Evolutionary conservation across 1,140 invertebrate genomes (phyloP).

Genomic region (Magallana angulata): DNA sequence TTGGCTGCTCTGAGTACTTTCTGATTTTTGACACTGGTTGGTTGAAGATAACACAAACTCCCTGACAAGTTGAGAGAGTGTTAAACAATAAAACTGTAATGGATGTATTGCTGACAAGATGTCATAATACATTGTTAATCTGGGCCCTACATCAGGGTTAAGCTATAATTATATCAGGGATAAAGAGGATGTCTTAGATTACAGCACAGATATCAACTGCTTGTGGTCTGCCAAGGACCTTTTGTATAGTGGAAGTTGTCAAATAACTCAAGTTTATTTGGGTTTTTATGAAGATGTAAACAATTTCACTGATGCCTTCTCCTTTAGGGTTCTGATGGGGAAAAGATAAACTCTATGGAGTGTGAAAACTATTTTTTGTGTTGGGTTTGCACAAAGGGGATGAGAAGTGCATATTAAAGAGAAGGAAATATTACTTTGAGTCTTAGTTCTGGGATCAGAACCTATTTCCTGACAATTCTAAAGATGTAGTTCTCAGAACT

Average conservation of each 20-base stretch:
- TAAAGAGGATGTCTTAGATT: background rate
- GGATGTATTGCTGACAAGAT: background rate
- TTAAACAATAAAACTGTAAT: background rate
- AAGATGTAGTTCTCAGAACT: too few relatives aligned
- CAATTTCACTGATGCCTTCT: too few relatives aligned
- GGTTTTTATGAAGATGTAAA: too few relatives aligned
- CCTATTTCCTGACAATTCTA: too few relatives aligned
- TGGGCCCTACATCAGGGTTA: background rate
- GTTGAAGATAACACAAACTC: background rate
- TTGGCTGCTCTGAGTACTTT: background rate
- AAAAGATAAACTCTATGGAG: too few relatives aligned
- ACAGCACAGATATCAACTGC: background rate
- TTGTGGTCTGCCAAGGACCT: background rate
- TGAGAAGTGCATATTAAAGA: too few relatives aligned
- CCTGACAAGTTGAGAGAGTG: background rate
- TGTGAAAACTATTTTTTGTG: too few relatives aligned
- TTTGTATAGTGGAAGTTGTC: background rate
- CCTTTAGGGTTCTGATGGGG: too few relatives aligned
- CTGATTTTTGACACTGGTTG: background rate
- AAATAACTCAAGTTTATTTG: too few relatives aligned
- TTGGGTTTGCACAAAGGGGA: too few relatives aligned
- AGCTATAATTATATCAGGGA: slow-evolving; percentile 8
- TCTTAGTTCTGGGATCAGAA: too few relatives aligned
- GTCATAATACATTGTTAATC: background rate
- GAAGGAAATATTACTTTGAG: too few relatives aligned